phyloP scores from a whole-genome alignment of 2,797 vertebrate genomes.

The Otolemur crassicaudatus region DNA sequence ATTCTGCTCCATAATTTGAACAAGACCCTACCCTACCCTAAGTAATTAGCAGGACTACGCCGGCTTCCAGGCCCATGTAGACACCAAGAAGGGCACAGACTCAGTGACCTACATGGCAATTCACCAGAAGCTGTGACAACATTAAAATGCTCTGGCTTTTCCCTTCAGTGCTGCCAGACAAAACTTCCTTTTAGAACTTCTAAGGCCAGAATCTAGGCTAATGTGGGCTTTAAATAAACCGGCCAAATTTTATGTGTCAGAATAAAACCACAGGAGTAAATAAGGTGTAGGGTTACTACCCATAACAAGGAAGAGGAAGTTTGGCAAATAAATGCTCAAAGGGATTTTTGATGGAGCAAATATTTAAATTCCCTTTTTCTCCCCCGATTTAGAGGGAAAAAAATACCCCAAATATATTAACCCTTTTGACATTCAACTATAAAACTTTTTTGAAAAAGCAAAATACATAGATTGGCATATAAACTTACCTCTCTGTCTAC shows the following conservation, averaged over 20 bases:
- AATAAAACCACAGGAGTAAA: constrained; percentile 75
- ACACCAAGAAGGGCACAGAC: not conserved
- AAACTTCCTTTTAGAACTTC: constrained; percentile 59
- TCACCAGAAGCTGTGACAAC: constrained; percentile 38
- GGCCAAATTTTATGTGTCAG: constrained; percentile 66
- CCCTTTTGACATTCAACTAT: not conserved
- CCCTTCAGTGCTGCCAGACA: constrained; percentile 20
- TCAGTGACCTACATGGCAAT: not conserved
- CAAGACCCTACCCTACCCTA: not conserved
- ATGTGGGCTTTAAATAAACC: constrained; percentile 18
- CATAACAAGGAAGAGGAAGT: constrained; percentile 77
- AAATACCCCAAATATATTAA: not conserved
- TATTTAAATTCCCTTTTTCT: constrained; percentile 61
- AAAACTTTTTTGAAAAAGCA: not conserved
- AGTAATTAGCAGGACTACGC: fast-evolving
- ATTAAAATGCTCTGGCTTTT: constrained; percentile 25
- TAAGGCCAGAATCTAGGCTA: constrained; percentile 23
- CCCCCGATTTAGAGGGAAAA: not conserved
- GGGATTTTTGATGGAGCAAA: constrained; percentile 60
- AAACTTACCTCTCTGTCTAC: not conserved
- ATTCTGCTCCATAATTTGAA: too few species aligned
- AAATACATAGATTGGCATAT: not conserved
- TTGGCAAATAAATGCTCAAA: constrained; percentile 54
- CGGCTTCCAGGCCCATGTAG: not conserved
- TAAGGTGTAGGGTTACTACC: constrained; percentile 66